These are phyloP conservation scores for Dissostichus mawsoni DNA, from an alignment of 2,113 vertebrate genomes.

Conservation along the genomic window DNA sequence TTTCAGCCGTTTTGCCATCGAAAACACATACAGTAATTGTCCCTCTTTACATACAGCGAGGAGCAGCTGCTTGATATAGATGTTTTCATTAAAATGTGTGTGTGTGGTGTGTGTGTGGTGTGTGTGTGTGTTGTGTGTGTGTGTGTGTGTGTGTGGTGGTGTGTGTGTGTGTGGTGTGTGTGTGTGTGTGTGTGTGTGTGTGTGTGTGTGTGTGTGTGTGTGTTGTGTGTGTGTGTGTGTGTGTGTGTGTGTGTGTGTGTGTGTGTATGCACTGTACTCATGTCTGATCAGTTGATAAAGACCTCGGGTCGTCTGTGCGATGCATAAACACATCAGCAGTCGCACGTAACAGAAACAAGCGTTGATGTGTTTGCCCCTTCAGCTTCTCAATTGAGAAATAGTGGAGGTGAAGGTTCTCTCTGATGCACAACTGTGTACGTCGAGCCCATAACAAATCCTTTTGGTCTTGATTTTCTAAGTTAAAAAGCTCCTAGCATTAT, in stretches of 20 bases:
- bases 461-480: not conserved
- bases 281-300: slow-evolving; percentile 52
- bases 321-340: slow-evolving; percentile 34
- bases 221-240: slow-evolving; percentile 9
- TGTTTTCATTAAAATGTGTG: slow-evolving; percentile 57
- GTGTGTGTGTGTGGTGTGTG: too few relatives aligned
- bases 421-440: not conserved
- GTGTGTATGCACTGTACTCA: not conserved
- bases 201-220: not conserved
- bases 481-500: not conserved
- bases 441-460: not conserved
- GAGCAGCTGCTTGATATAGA: slow-evolving; percentile 62
- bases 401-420: not conserved
- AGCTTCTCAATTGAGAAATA: slow-evolving; percentile 1
- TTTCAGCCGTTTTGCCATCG: slow-evolving; percentile 53
- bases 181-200: not conserved
- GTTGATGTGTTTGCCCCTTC: not conserved
- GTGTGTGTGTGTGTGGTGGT: too few relatives aligned
- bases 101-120: not conserved
- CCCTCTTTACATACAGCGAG: slow-evolving; percentile 42
- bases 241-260: not conserved
- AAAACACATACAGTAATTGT: slow-evolving; percentile 72
- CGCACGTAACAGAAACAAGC: slow-evolving; percentile 8
- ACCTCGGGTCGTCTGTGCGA: slow-evolving; percentile 10
- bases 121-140: too few relatives aligned